Conservation (phyloP, 2,797 vertebrate species). For the Lithobates sylvaticus region DNA sequence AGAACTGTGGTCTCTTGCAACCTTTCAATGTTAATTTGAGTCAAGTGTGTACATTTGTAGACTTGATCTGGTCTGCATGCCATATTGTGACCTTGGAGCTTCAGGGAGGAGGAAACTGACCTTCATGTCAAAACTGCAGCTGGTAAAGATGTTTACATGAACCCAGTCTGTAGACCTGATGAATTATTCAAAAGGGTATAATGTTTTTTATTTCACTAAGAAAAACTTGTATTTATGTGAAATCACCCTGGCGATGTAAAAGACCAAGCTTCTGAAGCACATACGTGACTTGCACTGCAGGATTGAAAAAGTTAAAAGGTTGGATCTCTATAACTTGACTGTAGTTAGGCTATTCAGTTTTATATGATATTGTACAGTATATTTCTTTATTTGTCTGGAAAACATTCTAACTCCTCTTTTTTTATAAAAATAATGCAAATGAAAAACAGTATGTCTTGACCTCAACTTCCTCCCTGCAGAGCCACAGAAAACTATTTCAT, state of each 20-base stretch:
- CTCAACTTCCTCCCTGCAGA: not conserved
- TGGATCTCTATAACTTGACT: not conserved
- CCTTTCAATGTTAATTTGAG: constrained; percentile 16
- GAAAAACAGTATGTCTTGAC: not conserved
- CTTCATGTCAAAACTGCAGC: constrained; percentile 38
- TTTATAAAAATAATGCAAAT: constrained; percentile 20
- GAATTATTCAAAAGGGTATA: constrained; percentile 31
- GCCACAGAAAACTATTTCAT: not conserved
- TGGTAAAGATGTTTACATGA: constrained; percentile 31
- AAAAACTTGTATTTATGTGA: constrained; percentile 11
- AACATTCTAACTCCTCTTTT: not conserved
- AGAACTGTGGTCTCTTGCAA: not conserved
- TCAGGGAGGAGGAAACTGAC: constrained; percentile 10
- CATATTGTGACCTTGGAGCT: constrained; percentile 39
- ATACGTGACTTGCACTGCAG: not conserved
- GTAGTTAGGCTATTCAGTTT: not conserved
- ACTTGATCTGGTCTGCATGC: constrained; percentile 6
- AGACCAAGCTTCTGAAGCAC: not conserved
- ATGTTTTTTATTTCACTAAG: constrained; percentile 30
- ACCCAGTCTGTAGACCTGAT: constrained; percentile 7
- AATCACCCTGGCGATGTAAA: not conserved
- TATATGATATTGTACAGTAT: not conserved
- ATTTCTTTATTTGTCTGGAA: not conserved
- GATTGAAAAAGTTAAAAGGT: not conserved
- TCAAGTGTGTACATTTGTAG: constrained; percentile 14